Base-by-base conservation (phyloP, 2,888 invertebrate species). In the Neelides folsomi region DNA sequence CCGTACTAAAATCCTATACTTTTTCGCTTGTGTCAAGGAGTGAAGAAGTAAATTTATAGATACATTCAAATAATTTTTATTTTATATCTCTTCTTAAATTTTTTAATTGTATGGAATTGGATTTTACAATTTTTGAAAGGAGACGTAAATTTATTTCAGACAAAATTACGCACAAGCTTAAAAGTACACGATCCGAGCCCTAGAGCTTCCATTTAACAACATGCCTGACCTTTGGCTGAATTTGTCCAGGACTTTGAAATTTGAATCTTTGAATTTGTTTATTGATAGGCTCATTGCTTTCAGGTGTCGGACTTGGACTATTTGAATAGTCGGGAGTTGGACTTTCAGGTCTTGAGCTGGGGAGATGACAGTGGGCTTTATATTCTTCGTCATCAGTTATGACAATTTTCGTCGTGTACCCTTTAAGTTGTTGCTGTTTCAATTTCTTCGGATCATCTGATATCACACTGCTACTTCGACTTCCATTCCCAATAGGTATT, bases 111-210 rank as follows among this genome's bases (percentile, higher is more conserved):
- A n/a, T n/a, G n/a, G n/a, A n/a, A n/a, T n/a, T n/a, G n/a, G n/a
- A n/a, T n/a, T n/a, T n/a, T n/a, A n/a, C n/a, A n/a, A n/a, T n/a
- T n/a, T n/a, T n/a, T n/a, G n/a, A n/a, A n/a, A n/a, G n/a, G n/a
- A n/a, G 7, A 27, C 27, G 7, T 27, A 27, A 27, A 27, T n/a
- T n/a, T 80, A 79, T 59, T 79, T 80, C 60, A 83, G 68, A 66
- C 79, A 80, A 70, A 80, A 83, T 5, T 83, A 83, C 84, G 83
- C 62, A 84, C 71, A 18, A 83, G 34, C 27, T 45, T n/a, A n/a
- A 13, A 20, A 12, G 13, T 45, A 15, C 13, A 35, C 27, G 27
- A 45, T 15, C 15, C 15, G 45, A 45, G 19, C 19, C n/a, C 27
- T 45, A 45, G 27, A 34, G 13, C 19, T 19, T 45, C 27, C 19